phyloP scores from a whole-genome alignment of 1,140 invertebrate genomes.

The Meloidogyne hapla region DNA sequence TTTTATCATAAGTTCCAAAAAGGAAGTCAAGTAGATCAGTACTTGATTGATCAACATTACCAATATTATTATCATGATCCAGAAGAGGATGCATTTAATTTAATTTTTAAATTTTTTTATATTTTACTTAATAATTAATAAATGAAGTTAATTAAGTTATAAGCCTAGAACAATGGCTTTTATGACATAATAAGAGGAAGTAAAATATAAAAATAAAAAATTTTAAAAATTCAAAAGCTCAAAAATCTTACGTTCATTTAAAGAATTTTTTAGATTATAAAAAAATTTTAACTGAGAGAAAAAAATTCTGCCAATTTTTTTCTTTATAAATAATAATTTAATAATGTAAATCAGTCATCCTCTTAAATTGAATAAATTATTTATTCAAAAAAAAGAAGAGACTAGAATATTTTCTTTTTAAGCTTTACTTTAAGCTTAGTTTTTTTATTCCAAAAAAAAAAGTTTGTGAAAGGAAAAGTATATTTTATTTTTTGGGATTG shows the following conservation, averaged over 20 bases:
- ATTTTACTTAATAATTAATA: too few relatives aligned
- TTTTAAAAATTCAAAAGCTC: background rate
- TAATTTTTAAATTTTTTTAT: background rate
- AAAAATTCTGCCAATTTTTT: background rate
- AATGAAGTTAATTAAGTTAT: too few relatives aligned
- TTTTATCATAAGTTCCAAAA: constrained; percentile 48
- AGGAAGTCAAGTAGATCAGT: constrained; percentile 38
- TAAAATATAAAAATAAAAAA: background rate
- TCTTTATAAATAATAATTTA: background rate
- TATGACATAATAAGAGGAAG: too few relatives aligned
- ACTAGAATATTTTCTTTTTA: background rate
- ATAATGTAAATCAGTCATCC: background rate
- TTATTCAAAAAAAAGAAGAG: background rate
- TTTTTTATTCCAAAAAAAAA: too few relatives aligned
- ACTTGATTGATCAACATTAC: background rate
- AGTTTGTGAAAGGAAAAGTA: background rate
- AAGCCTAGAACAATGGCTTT: too few relatives aligned
- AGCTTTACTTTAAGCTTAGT: too few relatives aligned
- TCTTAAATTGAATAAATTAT: background rate
- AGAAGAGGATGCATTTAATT: background rate
- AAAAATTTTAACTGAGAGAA: too few relatives aligned
- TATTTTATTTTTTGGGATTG: background rate
- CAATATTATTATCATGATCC: background rate
- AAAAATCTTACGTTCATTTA: background rate
- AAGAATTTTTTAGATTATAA: background rate